Conservation (phyloP, 2,113 vertebrate species). For the Eudyptes chrysolophus region DNA sequence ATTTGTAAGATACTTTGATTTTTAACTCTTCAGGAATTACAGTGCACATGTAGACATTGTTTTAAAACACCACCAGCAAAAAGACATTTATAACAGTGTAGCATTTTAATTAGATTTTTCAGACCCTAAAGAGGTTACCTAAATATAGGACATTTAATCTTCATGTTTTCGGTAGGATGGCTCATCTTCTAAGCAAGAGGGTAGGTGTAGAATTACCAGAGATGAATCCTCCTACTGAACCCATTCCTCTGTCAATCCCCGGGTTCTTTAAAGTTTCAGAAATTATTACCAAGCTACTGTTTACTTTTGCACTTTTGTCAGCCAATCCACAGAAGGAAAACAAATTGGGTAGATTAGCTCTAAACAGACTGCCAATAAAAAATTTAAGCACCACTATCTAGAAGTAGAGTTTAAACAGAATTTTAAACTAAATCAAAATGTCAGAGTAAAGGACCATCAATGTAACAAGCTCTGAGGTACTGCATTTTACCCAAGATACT, state of each 20-base stretch:
- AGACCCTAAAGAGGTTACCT: background rate
- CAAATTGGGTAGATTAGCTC: conserved; percentile 2
- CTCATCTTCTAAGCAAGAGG: background rate
- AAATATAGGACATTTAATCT: background rate
- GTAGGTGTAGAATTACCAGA: background rate
- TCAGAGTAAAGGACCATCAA: conserved; percentile 32
- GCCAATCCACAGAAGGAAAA: conserved; percentile 33
- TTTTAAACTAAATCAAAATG: conserved; percentile 62
- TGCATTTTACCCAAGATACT: background rate
- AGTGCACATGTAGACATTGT: background rate
- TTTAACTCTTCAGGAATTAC: background rate
- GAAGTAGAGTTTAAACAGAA: conserved; percentile 59
- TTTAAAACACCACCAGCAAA: background rate
- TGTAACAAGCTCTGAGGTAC: background rate
- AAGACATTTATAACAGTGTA: background rate
- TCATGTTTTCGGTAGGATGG: background rate
- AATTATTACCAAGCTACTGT: background rate
- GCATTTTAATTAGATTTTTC: background rate
- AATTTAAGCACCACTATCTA: conserved; percentile 23
- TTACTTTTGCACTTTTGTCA: conserved; percentile 44
- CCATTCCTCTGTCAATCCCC: background rate
- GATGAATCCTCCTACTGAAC: background rate
- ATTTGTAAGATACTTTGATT: background rate
- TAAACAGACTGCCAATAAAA: conserved; percentile 56
- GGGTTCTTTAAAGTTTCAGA: background rate